These are phyloP conservation scores for Dendrocincla tyrannina DNA, from an alignment of 2,797 vertebrate species.

Conservation along the genomic window DNA sequence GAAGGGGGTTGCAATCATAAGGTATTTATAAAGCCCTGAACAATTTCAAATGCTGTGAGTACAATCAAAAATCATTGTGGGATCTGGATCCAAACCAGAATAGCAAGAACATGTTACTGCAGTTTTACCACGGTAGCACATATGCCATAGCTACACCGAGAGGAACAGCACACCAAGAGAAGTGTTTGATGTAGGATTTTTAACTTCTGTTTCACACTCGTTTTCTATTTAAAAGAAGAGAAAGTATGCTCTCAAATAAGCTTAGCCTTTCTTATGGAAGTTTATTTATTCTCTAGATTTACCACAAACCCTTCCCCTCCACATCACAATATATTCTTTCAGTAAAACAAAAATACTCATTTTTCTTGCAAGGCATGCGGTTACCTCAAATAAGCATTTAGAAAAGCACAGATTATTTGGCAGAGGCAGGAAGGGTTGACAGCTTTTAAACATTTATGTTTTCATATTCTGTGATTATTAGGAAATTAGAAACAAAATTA, in stretches of 20 bases:
- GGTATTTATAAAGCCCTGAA: not conserved
- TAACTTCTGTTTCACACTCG: not conserved
- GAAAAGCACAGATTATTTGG: not conserved
- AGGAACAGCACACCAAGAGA: not conserved
- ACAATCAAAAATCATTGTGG: not conserved
- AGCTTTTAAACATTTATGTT: slow-evolving; percentile 5
- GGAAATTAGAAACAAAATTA: not conserved
- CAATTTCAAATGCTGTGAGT: not conserved
- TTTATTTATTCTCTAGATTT: not conserved
- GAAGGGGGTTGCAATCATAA: not conserved
- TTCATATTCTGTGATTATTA: not conserved
- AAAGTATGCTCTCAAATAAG: not conserved
- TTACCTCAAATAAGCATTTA: not conserved
- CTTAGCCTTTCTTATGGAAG: not conserved
- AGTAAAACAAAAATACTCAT: not conserved
- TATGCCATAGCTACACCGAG: not conserved
- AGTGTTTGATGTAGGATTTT: not conserved
- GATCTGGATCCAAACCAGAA: not conserved
- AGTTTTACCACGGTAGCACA: not conserved
- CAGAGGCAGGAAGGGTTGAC: not conserved
- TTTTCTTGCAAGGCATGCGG: not conserved
- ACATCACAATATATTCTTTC: not conserved
- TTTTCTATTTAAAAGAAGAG: not conserved
- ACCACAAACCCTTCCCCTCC: not conserved
- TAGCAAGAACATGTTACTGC: accelerated